Conservation (phyloP, 2,113 vertebrate species). For the Eulacestoma nigropectus region DNA sequence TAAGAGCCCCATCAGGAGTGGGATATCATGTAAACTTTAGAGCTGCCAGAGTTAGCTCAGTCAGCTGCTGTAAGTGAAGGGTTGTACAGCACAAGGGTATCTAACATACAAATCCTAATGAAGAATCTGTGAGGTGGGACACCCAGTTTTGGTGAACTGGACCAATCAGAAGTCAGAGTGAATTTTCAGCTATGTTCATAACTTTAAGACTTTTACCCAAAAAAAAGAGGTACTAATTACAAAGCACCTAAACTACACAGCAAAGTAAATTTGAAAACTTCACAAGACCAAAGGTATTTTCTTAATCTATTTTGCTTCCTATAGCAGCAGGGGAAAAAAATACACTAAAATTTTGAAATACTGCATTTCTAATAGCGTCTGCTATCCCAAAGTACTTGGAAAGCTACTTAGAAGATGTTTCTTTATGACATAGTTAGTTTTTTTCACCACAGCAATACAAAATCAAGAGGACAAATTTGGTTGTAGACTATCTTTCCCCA, state of each 20-base stretch:
- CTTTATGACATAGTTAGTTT: not conserved
- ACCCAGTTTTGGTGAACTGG: not conserved
- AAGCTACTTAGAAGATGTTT: not conserved
- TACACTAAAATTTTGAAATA: not conserved
- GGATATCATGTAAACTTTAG: not conserved
- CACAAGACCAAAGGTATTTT: not conserved
- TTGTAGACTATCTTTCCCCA: not conserved
- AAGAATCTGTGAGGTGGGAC: not conserved
- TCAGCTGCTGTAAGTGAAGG: accelerated
- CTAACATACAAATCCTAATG: not conserved
- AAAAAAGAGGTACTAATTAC: not conserved
- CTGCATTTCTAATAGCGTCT: not conserved
- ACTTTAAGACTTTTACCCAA: not conserved
- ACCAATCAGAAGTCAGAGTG: not conserved
- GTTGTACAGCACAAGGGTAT: not conserved
- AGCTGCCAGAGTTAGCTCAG: not conserved
- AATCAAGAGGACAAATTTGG: not conserved
- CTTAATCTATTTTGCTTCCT: not conserved
- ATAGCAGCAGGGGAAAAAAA: not conserved
- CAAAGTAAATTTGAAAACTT: not conserved
- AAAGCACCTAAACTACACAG: not conserved
- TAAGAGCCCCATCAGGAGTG: not conserved
- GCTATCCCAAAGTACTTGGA: not conserved
- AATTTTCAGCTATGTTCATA: not conserved
- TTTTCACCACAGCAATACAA: not conserved